Base-by-base conservation (phyloP, 2,113 vertebrate species). In the Lepisosteus oculatus region DNA sequence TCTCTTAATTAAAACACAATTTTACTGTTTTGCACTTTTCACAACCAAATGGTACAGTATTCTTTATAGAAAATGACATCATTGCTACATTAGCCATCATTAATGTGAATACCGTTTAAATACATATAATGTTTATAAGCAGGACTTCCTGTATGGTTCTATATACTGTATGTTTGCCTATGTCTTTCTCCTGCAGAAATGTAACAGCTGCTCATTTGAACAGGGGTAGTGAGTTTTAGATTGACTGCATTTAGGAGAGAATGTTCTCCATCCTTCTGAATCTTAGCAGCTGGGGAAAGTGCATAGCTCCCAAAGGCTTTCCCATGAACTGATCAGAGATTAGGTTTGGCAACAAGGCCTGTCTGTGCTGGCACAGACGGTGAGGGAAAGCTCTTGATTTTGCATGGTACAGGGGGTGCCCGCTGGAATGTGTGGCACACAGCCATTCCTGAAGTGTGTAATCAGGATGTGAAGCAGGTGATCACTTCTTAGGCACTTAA, bases 381-480 rank as follows among this genome's bases (percentile, higher is more conserved):
- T 47, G 43, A 55, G 74, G 57, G 74, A 65, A 56, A 45, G 71
- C 47, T 69, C 47, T 55, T 74, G 72, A 72, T 55, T 51, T 17
- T 68, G 13, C 11, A 57, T 59, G 56, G 7, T n/a, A 59, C 56
- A 59, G 7, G 13, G 11, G 55, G 67, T 55, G 69, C 78, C 65
- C 73, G 67, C 72, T 72, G 85, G 81, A 83, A 87, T 85, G 79
- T 9, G 43, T 74, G 81, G 81, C 78, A 85, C 84, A 80, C 67
- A 17, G 74, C 74, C 75, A 72, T 86, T 83, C 81, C 79, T 83
- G 81, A 82, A 84, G 75, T 78, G 79, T 72, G 79, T 68, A 65
- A 72, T 76, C 72, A 70, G 71, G 74, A 61, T 44, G 17, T 61
- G 73, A 51, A 6, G 56, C 56, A 59, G 56, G 56, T 59, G 12